Evolutionary conservation across 1,140 invertebrate genomes (phyloP).

Genomic region (Apis laboriosa): DNA sequence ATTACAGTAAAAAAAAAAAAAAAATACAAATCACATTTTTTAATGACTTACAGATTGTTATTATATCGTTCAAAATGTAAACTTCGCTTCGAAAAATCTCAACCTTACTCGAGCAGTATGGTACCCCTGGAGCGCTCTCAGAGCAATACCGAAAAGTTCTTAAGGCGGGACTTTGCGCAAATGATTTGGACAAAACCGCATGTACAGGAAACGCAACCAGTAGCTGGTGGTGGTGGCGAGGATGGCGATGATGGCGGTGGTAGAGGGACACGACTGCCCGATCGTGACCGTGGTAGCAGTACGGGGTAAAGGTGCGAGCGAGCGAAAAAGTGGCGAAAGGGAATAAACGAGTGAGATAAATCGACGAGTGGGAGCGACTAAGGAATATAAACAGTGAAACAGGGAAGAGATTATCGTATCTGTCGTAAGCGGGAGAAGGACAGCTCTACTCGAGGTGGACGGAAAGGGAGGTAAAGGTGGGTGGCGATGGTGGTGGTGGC

Average conservation of each 20-base stretch:
- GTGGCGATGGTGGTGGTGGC: constrained; percentile 44
- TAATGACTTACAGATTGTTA: not conserved
- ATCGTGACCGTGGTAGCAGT: constrained; percentile 56
- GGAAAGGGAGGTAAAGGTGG: constrained; percentile 38
- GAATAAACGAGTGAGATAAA: constrained; percentile 55
- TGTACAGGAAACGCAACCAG: constrained; percentile 58
- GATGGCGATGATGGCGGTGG: constrained; percentile 54
- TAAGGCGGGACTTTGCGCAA: constrained; percentile 39
- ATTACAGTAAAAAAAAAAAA: not conserved
- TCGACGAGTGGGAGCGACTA: constrained; percentile 23
- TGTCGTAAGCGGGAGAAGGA: not conserved
- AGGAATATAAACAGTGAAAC: constrained; percentile 38
- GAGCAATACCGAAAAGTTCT: constrained; percentile 36
- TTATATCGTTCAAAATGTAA: not conserved
- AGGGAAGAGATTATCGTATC: constrained; percentile 44
- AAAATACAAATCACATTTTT: not conserved
- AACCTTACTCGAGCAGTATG: not conserved
- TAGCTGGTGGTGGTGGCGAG: constrained; percentile 52
- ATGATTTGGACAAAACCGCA: constrained; percentile 48
- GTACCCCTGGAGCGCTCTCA: not conserved
- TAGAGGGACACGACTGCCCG: constrained; percentile 58
- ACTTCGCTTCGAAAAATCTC: not conserved
- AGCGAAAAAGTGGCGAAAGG: constrained; percentile 42
- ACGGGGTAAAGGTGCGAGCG: constrained; percentile 38
- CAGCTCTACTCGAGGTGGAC: constrained; percentile 15